Evolutionary conservation across 2,113 vertebrate species (phyloP).

Genomic region (human): GRCh38 chr2:103735501-103736000

Average conservation of each 20-base stretch:
- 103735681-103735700: background rate
- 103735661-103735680: background rate
- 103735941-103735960: background rate
- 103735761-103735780: background rate
- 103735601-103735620: background rate
- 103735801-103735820: background rate
- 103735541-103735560: background rate
- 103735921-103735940: background rate
- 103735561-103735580: background rate
- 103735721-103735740: background rate
- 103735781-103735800: background rate
- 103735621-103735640: background rate
- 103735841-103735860: background rate
- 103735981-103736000: background rate
- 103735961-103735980: too few species aligned
- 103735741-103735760: too few species aligned
- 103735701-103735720: background rate
- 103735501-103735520: background rate
- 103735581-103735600: background rate
- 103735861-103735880: background rate
- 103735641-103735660: background rate
- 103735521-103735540: background rate
- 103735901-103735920: background rate
- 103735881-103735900: background rate
- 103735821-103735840: background rate